phyloP scores from a whole-genome alignment of 2,113 vertebrate species.

The Crotalus viridis region DNA sequence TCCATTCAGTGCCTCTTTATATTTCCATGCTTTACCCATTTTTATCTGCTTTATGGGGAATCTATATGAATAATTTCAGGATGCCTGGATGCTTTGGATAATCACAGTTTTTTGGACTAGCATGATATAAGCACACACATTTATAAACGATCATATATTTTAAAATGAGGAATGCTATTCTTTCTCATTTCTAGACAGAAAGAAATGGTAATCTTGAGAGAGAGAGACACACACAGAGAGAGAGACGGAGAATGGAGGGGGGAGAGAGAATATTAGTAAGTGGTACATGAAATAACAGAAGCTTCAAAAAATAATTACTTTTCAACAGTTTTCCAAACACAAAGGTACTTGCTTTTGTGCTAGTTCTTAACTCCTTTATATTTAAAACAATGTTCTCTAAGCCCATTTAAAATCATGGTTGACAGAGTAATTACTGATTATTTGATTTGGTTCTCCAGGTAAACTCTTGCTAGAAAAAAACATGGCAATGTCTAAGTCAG shows the following conservation, averaged over 20 bases:
- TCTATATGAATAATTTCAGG: background rate
- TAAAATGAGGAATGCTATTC: background rate
- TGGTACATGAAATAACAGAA: background rate
- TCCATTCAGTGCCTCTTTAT: background rate
- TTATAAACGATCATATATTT: background rate
- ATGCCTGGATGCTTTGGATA: background rate
- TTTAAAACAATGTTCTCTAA: background rate
- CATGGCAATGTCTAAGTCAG: background rate
- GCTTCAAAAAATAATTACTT: background rate
- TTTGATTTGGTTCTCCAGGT: too few relatives aligned
- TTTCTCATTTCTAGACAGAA: background rate
- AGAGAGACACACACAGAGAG: too few relatives aligned
- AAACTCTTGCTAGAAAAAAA: background rate
- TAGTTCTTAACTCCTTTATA: background rate
- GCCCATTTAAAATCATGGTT: background rate
- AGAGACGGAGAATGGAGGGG: background rate
- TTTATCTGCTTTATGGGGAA: background rate
- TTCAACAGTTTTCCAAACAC: background rate
- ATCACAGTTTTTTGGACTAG: background rate
- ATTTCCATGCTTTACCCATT: too few relatives aligned
- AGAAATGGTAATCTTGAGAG: background rate
- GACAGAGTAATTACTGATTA: background rate
- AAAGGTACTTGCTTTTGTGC: background rate
- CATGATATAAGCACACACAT: background rate
- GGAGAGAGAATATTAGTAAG: background rate